These are phyloP conservation scores for Zoanthus sansibaricus DNA, from an alignment of 92 coral and sea anemone species.

Conservation along the genomic window DNA sequence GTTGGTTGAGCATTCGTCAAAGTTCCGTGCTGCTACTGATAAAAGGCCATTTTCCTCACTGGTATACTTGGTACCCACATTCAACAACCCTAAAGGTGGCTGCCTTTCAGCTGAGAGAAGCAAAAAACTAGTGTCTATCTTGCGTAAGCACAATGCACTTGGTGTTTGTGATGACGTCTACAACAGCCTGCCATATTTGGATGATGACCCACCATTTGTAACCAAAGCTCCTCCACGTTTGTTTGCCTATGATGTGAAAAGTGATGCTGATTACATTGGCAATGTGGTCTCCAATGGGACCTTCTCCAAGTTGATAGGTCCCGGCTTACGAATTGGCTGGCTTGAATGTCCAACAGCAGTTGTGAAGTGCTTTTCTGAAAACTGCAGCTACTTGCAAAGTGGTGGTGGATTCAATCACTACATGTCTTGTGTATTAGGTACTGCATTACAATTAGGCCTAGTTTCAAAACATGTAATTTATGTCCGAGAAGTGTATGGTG, in stretches of 20 bases:
- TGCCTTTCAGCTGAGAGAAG: slow-evolving; percentile 73
- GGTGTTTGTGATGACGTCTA: slow-evolving; percentile 98
- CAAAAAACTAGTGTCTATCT: slow-evolving; percentile 69
- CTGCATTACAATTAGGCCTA: slow-evolving; percentile 79
- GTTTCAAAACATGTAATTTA: slow-evolving; percentile 69
- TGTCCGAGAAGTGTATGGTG: slow-evolving; percentile 58
- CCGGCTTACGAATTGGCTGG: slow-evolving; percentile 97
- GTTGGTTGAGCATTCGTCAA: slow-evolving; percentile 62
- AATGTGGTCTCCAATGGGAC: slow-evolving; percentile 92
- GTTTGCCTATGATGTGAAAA: slow-evolving; percentile 79
- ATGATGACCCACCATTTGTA: slow-evolving; percentile 51
- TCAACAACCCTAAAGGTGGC: slow-evolving; percentile 87
- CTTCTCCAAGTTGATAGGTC: slow-evolving; percentile 87
- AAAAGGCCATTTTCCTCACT: slow-evolving; percentile 76
- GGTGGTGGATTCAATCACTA: slow-evolving; percentile 94
- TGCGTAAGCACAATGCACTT: slow-evolving; percentile 83
- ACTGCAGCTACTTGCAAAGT: slow-evolving; percentile 62
- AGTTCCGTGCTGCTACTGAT: slow-evolving; percentile 54
- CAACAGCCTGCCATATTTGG: slow-evolving; percentile 68
- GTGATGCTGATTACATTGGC: slow-evolving; percentile 90
- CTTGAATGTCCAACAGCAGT: slow-evolving; percentile 82
- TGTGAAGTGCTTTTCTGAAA: slow-evolving; percentile 37
- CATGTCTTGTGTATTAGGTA: slow-evolving; percentile 85
- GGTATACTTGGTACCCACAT: slow-evolving; percentile 87
- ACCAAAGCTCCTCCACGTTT: slow-evolving; percentile 69